phyloP scores from a whole-genome alignment of 2,888 invertebrate species.

The Agrotis segetum region DNA sequence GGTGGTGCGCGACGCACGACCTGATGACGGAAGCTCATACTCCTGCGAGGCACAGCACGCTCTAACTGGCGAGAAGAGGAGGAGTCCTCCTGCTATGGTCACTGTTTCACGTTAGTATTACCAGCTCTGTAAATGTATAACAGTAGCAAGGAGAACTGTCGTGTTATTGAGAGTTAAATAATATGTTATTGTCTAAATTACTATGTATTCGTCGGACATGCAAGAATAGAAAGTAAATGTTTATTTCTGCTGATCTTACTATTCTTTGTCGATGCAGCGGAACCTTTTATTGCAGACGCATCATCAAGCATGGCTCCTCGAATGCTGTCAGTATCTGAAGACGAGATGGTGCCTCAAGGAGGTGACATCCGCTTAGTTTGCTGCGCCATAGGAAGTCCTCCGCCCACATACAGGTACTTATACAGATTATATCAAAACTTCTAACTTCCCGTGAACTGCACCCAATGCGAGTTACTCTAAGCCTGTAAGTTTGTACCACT shows the following conservation, averaged over 20 bases:
- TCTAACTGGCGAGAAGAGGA: conserved; percentile 94
- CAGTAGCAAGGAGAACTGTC: no score
- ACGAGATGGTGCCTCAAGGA: conserved; percentile 92
- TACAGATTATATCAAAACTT: background rate
- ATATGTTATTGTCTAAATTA: no score
- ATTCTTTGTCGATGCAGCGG: background rate
- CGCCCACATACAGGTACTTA: conserved; percentile 93
- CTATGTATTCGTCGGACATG: no score
- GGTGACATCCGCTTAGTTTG: conserved; percentile 93
- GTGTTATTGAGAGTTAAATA: no score
- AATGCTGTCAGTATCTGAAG: conserved; percentile 93
- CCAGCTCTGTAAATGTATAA: no score
- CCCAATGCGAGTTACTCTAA: background rate
- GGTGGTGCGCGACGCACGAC: conserved; percentile 93
- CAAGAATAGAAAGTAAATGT: no score
- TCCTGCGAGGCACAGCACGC: conserved; percentile 95
- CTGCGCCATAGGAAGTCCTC: conserved; percentile 93
- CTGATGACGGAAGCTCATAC: conserved; percentile 94
- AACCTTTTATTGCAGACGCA: conserved; percentile 71
- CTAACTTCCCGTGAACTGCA: background rate
- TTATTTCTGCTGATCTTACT: no score
- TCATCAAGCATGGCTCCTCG: conserved; percentile 92
- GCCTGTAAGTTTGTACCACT: background rate
- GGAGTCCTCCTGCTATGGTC: conserved; percentile 93
- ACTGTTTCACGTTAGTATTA: conserved; percentile 92